Base-by-base conservation (phyloP, 2,113 vertebrate species). In the Petrocephalus zakoni region DNA sequence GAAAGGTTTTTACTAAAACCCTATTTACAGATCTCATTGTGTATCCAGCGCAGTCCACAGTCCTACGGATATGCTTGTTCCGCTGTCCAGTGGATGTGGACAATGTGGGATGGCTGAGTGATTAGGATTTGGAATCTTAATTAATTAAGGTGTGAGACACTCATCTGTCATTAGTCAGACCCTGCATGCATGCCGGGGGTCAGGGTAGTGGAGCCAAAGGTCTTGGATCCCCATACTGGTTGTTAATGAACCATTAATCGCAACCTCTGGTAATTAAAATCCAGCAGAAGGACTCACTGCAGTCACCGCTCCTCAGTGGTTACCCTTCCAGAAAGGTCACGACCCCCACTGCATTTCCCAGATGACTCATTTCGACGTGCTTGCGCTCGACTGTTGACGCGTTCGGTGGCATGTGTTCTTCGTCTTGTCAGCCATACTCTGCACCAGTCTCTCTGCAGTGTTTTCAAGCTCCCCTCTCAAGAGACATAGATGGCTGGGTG, bases 231-330 rank as follows among this genome's bases (percentile, higher is more conserved):
- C 17, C 37, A 21, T 49, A 6, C 34, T 75, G 34, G 37, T 83
- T 21, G 78, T 89, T 89, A 87, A 56, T 19, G 37, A 7, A 21
- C 53, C 22, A 56, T 86, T 87, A 89, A 89, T 75, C 46, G 29
- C 34, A 29, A n/a, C 19, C 25, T 34, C 4, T 0, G 3, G 9
- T 75, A 52, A 89, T 56, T 75, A 55, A 6, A 25, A 58, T 21
- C 17, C 19, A 1, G 34, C 9, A 34, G 42, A 89, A 81, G n/a
- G 15, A 53, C 55, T 29, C 17, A 1, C n/a, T 17, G 8, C 19
- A 15, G 55, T 64, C 2, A 72, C 17, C 64, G 5, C 84, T 56
- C 47, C 53, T 75, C 88, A 53, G 87, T 87, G 19, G 64, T 47
- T 22, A 13, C 46, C 21, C 10, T 10, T 34, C 42, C 34, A 42